Conservation (phyloP, 2,797 vertebrate species). For the Tiaroga cobitis region DNA sequence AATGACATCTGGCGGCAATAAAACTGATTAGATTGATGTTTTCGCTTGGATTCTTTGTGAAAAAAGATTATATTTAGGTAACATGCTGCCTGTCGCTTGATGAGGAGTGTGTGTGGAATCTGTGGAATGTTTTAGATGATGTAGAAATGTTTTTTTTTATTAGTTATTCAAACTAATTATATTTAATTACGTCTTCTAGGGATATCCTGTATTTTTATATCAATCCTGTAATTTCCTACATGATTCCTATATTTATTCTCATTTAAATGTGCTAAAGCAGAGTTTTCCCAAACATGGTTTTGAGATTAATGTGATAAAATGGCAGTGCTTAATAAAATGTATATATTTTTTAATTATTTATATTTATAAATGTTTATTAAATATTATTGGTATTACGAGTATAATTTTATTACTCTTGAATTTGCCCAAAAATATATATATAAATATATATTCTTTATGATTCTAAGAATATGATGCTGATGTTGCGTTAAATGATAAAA, state of each 20-base stretch:
- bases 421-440: too few relatives aligned
- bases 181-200: not conserved
- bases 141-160: not conserved
- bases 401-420: too few relatives aligned
- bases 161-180: not conserved
- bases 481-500: not conserved
- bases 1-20: constrained; percentile 2
- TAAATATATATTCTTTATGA: not conserved
- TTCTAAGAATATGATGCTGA: not conserved
- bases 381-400: too few relatives aligned
- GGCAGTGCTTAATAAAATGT: not conserved
- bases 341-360: too few relatives aligned
- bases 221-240: not conserved
- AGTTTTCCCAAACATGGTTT: not conserved
- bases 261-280: not conserved
- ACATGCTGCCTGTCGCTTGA: not conserved
- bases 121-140: not conserved
- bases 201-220: not conserved
- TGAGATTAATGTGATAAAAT: not conserved
- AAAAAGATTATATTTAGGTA: not conserved
- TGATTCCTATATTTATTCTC: not conserved
- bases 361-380: too few relatives aligned
- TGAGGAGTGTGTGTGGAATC: not conserved
- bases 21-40: not conserved
- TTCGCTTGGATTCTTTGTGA: not conserved